These are phyloP conservation scores for Trichomycterus rosablanca DNA, from an alignment of 2,113 vertebrate genomes.

Conservation along the genomic window DNA sequence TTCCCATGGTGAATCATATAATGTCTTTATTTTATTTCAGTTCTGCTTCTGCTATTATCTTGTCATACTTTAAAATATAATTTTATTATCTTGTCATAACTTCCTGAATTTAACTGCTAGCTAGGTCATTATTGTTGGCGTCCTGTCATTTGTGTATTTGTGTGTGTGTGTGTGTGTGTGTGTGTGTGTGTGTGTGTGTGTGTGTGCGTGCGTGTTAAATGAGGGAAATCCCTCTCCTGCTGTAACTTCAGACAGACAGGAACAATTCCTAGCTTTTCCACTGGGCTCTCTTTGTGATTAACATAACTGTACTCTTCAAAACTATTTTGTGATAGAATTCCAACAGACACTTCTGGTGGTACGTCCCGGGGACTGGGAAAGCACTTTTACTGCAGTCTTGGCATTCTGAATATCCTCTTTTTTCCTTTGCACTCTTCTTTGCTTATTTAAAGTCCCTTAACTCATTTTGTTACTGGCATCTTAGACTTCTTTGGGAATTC, in stretches of 20 bases:
- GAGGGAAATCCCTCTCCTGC: too few relatives aligned
- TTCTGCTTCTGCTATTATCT: too few relatives aligned
- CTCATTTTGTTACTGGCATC: neutral
- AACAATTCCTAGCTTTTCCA: constrained; percentile 21
- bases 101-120: too few relatives aligned
- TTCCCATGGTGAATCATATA: too few relatives aligned
- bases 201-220: neutral
- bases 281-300: constrained; percentile 36
- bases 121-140: too few relatives aligned
- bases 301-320: constrained; percentile 22
- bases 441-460: neutral
- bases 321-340: constrained; percentile 30
- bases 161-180: too few relatives aligned
- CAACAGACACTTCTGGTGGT: constrained; percentile 20
- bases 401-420: neutral
- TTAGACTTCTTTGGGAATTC: too few relatives aligned
- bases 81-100: too few relatives aligned
- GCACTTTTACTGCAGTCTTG: neutral
- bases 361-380: constrained; percentile 11
- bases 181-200: too few relatives aligned
- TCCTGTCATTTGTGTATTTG: too few relatives aligned
- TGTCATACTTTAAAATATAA: too few relatives aligned
- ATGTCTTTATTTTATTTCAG: too few relatives aligned
- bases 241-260: constrained; percentile 15
- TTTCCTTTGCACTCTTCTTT: neutral